A percentile compares a stretch with the other conserved stretches of the same genome.
These are phyloP conservation scores for Drosophila virilis DNA, from an alignment of 1,140 invertebrate species.

Conservation along the genomic window DNA sequence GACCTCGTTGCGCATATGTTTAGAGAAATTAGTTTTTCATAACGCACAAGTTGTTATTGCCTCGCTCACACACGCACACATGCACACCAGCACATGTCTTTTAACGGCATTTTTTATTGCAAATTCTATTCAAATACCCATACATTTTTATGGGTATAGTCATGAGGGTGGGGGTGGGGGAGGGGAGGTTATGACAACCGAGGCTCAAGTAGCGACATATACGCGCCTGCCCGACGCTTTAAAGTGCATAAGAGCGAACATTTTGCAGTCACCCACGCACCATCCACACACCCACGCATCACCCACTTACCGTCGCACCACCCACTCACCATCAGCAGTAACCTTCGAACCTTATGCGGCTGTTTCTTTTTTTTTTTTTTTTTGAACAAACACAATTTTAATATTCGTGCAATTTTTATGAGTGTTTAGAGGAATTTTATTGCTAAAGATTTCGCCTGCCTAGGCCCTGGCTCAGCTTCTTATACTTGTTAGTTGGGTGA, in stretches of 20 bases:
- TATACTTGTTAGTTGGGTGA: slow-evolving; percentile 37
- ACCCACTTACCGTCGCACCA: slow-evolving; percentile 17
- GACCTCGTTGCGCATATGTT: slow-evolving; percentile 80
- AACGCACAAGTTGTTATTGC: slow-evolving; percentile 83
- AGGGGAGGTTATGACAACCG: slow-evolving; percentile 7
- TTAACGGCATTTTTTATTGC: slow-evolving; percentile 84
- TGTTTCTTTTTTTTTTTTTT: slow-evolving; percentile 45
- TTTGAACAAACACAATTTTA: slow-evolving; percentile 83
- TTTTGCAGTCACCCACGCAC: slow-evolving; percentile 26
- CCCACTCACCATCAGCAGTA: background rate
- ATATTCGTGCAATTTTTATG: slow-evolving; percentile 84
- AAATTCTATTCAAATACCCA: slow-evolving; percentile 84
- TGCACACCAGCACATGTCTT: slow-evolving; percentile 45
- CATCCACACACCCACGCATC: background rate
- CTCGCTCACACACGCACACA: slow-evolving; percentile 38
- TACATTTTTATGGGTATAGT: slow-evolving; percentile 75
- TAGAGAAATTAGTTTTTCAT: slow-evolving; percentile 84
- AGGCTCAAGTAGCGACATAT: slow-evolving; percentile 42
- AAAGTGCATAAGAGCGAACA: slow-evolving; percentile 75
- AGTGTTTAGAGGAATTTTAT: slow-evolving; percentile 84
- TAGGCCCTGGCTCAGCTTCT: slow-evolving; percentile 32
- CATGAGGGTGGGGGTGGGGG: background rate
- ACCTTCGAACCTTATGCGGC: slow-evolving; percentile 17
- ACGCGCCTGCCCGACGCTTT: slow-evolving; percentile 16
- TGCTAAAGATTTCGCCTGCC: slow-evolving; percentile 77